Conservation (phyloP, 2,113 vertebrate genomes). For the Anhinga rufa region DNA sequence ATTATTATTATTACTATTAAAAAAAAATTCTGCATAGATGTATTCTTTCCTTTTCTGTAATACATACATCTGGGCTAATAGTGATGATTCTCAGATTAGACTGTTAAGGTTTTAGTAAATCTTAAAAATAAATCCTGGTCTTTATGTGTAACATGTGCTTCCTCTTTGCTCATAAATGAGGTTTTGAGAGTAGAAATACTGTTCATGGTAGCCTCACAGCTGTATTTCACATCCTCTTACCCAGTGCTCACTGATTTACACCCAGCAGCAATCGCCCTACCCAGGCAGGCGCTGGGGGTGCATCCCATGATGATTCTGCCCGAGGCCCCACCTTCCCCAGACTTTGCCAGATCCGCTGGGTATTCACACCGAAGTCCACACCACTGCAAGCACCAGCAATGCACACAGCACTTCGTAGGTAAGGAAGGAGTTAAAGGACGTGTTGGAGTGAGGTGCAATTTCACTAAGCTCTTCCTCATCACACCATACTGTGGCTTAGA, state of each 20-base stretch:
- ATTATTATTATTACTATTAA: neutral
- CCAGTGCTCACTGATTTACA: neutral
- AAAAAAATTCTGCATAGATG: neutral
- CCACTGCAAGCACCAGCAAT: neutral
- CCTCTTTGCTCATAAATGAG: neutral
- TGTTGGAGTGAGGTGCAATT: neutral
- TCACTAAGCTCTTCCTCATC: neutral
- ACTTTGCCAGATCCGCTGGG: too few species aligned
- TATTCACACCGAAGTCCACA: neutral
- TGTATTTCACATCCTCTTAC: neutral
- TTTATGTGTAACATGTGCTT: neutral
- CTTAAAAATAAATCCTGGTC: neutral
- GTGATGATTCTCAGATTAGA: neutral
- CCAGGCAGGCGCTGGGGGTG: neutral
- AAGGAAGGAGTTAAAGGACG: neutral
- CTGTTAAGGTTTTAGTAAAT: neutral
- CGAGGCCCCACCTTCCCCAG: too few species aligned
- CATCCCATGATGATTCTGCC: neutral
- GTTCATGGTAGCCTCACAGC: neutral
- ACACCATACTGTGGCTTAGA: neutral
- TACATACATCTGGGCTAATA: neutral
- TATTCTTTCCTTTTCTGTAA: neutral
- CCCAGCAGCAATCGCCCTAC: neutral
- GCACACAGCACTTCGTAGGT: neutral
- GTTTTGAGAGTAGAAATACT: neutral